These are phyloP conservation scores for Habroteleia sp. DNA, from an alignment of 2,888 invertebrate genomes.

Conservation along the genomic window DNA sequence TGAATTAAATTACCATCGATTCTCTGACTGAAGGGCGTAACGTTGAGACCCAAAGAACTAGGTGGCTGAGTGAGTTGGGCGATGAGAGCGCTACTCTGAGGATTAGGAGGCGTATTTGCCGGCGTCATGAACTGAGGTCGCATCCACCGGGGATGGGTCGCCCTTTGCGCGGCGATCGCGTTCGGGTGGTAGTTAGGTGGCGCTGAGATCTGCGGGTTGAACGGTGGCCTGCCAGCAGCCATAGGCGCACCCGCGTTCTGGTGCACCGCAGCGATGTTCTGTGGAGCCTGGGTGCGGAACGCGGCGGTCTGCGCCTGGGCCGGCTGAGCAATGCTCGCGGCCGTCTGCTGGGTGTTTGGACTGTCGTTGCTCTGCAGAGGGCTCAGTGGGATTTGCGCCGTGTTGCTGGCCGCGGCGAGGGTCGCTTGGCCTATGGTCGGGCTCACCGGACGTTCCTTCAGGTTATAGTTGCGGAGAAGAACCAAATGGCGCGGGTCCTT, in stretches of 20 bases:
- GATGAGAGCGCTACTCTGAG: conserved; percentile 83
- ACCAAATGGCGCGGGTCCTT: conserved; percentile 93
- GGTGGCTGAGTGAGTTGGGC: conserved; percentile 84
- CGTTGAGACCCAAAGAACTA: conserved; percentile 81
- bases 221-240: conserved; percentile 74
- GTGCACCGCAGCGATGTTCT: conserved; percentile 75
- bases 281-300: conserved; percentile 78
- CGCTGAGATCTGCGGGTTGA: conserved; percentile 79
- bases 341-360: conserved; percentile 81
- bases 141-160: conserved; percentile 73
- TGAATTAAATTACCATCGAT: conserved; percentile 79
- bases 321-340: conserved; percentile 74
- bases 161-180: conserved; percentile 70
- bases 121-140: conserved; percentile 75
- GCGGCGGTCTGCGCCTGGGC: conserved; percentile 78
- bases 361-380: conserved; percentile 83
- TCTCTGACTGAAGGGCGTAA: conserved; percentile 81
- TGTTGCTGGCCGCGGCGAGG: conserved; percentile 79
- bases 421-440: conserved; percentile 82
- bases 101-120: conserved; percentile 70
- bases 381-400: conserved; percentile 82
- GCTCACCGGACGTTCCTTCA: conserved; percentile 87
- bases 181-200: conserved; percentile 82
- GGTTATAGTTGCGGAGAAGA: conserved; percentile 81
- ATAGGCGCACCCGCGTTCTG: conserved; percentile 73